Conservation (phyloP, 1,140 invertebrate species). For the Globodera ellingtonae region DNA sequence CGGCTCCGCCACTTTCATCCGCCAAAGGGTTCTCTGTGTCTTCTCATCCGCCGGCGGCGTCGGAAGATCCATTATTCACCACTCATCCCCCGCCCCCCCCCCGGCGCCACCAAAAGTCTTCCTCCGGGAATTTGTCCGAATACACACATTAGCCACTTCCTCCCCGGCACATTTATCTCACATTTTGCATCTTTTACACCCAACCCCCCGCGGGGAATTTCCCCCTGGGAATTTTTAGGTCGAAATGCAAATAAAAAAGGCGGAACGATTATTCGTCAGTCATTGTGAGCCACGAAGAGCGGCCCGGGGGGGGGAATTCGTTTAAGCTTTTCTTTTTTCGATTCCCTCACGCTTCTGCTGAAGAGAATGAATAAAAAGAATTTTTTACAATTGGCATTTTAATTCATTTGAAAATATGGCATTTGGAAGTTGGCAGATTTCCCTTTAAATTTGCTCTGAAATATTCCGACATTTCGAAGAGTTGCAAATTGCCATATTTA, state of each 20-base stretch:
- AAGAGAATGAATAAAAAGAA: too few species aligned
- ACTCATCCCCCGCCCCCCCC: too few species aligned
- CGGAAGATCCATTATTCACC: neutral
- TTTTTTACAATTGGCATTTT: too few species aligned
- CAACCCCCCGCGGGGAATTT: neutral
- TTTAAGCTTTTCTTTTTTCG: too few species aligned
- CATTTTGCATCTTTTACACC: conserved; percentile 7
- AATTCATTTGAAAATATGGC: too few species aligned
- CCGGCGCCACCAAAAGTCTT: neutral
- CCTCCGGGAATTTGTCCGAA: conserved; percentile 3
- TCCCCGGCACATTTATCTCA: conserved; percentile 7
- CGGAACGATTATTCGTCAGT: conserved; percentile 14
- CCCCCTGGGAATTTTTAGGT: neutral
- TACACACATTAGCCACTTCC: conserved; percentile 14
- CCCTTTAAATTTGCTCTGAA: too few species aligned
- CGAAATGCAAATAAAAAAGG: conserved; percentile 11
- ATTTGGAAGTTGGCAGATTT: too few species aligned
- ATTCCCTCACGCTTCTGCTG: too few species aligned
- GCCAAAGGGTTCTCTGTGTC: neutral
- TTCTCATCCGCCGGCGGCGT: neutral
- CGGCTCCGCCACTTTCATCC: too few species aligned
- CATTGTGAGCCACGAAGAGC: neutral
- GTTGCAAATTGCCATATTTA: too few species aligned
- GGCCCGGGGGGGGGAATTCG: neutral
- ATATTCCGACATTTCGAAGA: too few species aligned